Percentiles rank a stretch among this genome's conserved stretches.
Conservation (phyloP, 2,888 invertebrate genomes). For the Acholoe squamosa region DNA sequence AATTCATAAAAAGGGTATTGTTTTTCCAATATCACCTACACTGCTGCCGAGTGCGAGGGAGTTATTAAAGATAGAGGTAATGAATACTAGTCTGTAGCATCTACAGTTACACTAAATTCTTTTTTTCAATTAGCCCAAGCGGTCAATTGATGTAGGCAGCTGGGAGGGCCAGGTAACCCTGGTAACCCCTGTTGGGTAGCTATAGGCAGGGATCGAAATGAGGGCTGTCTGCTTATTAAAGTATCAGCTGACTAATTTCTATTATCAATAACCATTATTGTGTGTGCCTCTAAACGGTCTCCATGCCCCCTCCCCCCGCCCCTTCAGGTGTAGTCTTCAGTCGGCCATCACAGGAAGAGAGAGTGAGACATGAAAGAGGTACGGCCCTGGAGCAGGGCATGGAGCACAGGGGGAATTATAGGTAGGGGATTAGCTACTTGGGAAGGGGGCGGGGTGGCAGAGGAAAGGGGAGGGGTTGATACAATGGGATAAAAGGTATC, state of each 20-base stretch:
- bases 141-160: background rate
- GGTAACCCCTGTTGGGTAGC: background rate
- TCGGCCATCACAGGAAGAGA: background rate
- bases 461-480: too few species aligned
- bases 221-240: background rate
- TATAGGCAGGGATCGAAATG: background rate
- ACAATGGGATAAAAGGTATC: too few species aligned
- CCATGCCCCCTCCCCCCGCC: background rate
- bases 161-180: background rate
- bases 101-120: background rate
- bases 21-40: background rate
- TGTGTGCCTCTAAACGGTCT: background rate
- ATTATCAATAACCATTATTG: conserved; percentile 41
- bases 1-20: conserved; percentile 34
- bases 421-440: too few species aligned
- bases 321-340: background rate
- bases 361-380: background rate
- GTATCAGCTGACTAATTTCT: conserved; percentile 31
- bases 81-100: background rate
- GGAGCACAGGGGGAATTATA: background rate
- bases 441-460: background rate
- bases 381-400: background rate
- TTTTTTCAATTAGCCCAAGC: background rate
- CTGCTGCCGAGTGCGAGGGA: background rate
- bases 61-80: conserved; percentile 25